Conservation (phyloP, 2,888 invertebrate species). For the Phaedon cochleariae region DNA sequence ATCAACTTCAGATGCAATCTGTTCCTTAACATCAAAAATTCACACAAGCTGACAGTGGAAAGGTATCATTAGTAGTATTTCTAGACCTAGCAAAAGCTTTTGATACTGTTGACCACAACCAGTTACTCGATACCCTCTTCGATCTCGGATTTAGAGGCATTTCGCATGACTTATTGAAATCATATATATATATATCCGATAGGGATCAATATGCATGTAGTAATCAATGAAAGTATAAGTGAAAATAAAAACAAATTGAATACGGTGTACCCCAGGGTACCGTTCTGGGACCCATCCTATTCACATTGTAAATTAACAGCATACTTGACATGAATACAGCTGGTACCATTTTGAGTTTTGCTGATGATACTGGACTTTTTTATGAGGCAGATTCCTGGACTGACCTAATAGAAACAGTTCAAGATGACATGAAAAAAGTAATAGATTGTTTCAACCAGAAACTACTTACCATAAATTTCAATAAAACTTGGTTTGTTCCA, state of each 20-base stretch:
- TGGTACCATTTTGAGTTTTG: not conserved
- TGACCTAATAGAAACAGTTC: too few species aligned
- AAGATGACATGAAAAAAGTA: too few species aligned
- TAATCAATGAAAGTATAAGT: not conserved
- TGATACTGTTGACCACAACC: not conserved
- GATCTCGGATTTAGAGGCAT: not conserved
- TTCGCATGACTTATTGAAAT: not conserved
- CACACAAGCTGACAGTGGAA: not conserved
- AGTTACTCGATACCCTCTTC: not conserved
- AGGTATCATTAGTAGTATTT: not conserved
- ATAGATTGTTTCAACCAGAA: too few species aligned
- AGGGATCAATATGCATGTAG: not conserved
- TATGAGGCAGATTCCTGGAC: too few species aligned
- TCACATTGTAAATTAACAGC: not conserved
- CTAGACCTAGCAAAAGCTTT: too few species aligned
- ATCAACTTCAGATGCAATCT: not conserved
- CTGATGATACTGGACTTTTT: not conserved
- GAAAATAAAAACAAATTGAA: not conserved
- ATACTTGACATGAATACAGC: not conserved
- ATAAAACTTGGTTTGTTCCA: too few species aligned
- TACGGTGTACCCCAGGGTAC: not conserved
- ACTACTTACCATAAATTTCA: too few species aligned
- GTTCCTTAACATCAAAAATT: not conserved
- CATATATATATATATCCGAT: not conserved
- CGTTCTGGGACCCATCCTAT: not conserved